Evolutionary conservation across 2,113 vertebrate genomes (phyloP), one percentile per base, ranked within the genome.

Genomic region (Natator depressus): DNA sequence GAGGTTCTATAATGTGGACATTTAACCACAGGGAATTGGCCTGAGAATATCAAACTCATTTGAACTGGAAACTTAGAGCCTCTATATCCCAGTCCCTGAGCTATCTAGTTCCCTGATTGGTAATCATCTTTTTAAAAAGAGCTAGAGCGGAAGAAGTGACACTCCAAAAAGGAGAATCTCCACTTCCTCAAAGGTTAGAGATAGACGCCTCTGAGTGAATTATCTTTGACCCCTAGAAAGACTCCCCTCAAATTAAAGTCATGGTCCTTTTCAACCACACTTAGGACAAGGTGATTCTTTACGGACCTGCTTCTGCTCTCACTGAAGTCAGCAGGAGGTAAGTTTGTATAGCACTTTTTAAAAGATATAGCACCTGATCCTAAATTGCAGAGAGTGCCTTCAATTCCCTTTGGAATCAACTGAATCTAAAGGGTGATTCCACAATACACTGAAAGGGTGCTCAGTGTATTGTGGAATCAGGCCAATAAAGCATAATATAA

Each of bases 261-360:
- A 22, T 57, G 46, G 55, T 54, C 62, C 22, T 84, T 89, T 86
- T 75, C 65, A 95, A 88, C 84, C 1, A 2, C 10, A 89, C 80
- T 0, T 0, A 46, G 17, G 6, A 27, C 38, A 38, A 69, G 24
- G 42, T 76, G 72, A 47, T 42, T 11, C 38, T 46, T 42, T 47
- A 42, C 27, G 42, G 42, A 46, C 72, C 12, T 46, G 42, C 6
- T 46, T 46, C 72, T 46, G 12, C 5, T 88, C 17, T n/a, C 1
- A 47, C 24, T 72, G 11, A 95, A 91, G 47, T 65, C 80, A 76
- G 20, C 27, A 49, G 79, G 46, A 5, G 69, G 42, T 11, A 82
- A 81, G 90, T 42, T 82, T 89, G 89, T 89, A 89, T 16, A 5
- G n/a, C 91, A 55, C 25, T 72, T 35, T 89, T 0, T 75, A 81